phyloP scores from a whole-genome alignment of 53 echinoderm and acorn worm species.

The Paracentrotus lividus region DNA sequence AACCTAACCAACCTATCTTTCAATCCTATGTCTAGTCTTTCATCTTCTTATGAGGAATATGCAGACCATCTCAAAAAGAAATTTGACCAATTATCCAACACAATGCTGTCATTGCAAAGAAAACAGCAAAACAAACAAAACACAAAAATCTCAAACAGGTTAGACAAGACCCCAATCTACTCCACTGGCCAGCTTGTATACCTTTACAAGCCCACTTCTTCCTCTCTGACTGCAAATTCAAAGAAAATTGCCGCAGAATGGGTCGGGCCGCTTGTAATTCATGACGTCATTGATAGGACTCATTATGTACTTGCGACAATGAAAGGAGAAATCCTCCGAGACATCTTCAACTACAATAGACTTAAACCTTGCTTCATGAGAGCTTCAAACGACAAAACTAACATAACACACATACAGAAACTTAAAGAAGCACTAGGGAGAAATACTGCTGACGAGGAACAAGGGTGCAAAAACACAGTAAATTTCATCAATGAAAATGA shows the following conservation, averaged over 20 bases:
- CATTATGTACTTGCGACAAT: constrained; percentile 45
- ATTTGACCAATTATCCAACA: constrained; percentile 32
- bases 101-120: constrained; percentile 57
- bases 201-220: constrained; percentile 60
- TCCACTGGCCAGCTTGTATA: constrained; percentile 55
- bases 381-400: constrained; percentile 3
- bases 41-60: constrained; percentile 52
- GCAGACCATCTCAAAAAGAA: background rate
- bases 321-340: background rate
- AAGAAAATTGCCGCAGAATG: constrained; percentile 58
- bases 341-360: background rate
- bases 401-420: constrained; percentile 54
- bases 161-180: constrained; percentile 42
- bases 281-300: constrained; percentile 54
- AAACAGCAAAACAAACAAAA: constrained; percentile 59
- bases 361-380: constrained; percentile 15
- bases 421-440: background rate
- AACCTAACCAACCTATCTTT: constrained; percentile 7
- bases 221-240: constrained; percentile 22
- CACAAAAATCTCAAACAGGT: background rate
- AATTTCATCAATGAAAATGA: constrained; percentile 4
- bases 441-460: background rate
- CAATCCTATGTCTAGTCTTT: background rate
- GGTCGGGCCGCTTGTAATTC: constrained; percentile 39
- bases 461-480: background rate